Evolutionary conservation across 35 echinoderm and acorn worm genomes (phyloP).

Genomic region (Patiria miniata): DNA sequence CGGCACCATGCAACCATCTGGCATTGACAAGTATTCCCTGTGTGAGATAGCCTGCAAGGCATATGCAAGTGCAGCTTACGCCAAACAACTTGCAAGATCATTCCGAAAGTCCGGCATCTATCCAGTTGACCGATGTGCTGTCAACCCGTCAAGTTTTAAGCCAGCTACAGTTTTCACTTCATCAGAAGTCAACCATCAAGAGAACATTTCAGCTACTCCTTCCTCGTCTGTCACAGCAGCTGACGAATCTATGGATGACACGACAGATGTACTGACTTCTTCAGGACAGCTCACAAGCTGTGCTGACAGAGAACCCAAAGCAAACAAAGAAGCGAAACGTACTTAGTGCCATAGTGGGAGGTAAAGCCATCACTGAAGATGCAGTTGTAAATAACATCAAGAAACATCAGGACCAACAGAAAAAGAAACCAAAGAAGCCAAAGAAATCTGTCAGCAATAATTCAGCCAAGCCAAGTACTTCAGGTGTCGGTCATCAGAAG

Average conservation of each 20-base stretch:
- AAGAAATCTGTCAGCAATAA: background rate
- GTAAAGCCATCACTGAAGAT: background rate
- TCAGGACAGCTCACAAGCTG: background rate
- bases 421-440: slow-evolving; percentile 13
- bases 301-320: background rate
- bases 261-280: background rate
- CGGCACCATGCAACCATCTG: background rate
- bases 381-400: background rate
- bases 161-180: background rate
- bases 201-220: background rate
- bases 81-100: background rate
- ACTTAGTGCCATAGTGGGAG: background rate
- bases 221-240: background rate
- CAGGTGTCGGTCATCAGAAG: background rate
- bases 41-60: background rate
- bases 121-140: slow-evolving; percentile 6
- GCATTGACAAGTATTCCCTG: background rate
- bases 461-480: slow-evolving; percentile 1
- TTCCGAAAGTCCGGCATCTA: slow-evolving; percentile 23
- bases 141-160: background rate
- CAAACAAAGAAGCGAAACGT: background rate
- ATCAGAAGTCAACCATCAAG: background rate
- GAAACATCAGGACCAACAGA: background rate
- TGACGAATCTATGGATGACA: background rate
- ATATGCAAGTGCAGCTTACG: background rate